These are phyloP conservation scores for Muschampia staudingeri DNA, from an alignment of 2,888 invertebrate species.

Conservation along the genomic window DNA sequence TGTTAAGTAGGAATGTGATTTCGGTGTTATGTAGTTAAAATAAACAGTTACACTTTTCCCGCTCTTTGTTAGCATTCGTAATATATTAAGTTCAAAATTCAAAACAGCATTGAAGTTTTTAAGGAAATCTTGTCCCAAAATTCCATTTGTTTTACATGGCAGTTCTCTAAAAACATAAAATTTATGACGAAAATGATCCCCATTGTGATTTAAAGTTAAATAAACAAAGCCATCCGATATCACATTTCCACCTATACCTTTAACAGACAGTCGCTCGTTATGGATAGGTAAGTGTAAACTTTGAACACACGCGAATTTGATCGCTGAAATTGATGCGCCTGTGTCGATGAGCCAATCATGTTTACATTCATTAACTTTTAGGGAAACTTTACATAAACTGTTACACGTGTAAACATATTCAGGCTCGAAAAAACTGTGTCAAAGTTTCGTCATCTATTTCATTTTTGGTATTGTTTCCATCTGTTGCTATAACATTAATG, in stretches of 20 bases:
- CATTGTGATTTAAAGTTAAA: constrained; percentile 25
- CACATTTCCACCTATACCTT: constrained; percentile 24
- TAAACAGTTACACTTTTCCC: too few species aligned
- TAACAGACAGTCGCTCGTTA: background rate
- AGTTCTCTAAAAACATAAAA: constrained; percentile 37
- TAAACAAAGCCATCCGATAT: constrained; percentile 25
- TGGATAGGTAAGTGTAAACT: constrained; percentile 9
- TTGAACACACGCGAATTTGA: constrained; percentile 7
- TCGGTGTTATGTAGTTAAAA: too few species aligned
- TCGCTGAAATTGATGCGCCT: constrained; percentile 26
- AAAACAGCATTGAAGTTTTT: constrained; percentile 39
- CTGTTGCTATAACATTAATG: constrained; percentile 11
- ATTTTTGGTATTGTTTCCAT: background rate
- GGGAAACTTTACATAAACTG: constrained; percentile 16
- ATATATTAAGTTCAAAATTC: constrained; percentile 28
- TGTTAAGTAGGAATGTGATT: background rate
- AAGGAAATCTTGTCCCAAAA: constrained; percentile 63
- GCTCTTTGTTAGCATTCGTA: background rate
- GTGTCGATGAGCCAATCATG: constrained; percentile 25
- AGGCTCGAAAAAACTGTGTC: constrained; percentile 25
- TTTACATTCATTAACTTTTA: constrained; percentile 5
- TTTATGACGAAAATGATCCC: constrained; percentile 15
- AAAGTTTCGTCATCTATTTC: constrained; percentile 1
- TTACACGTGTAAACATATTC: constrained; percentile 13
- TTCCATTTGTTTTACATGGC: constrained; percentile 46